These are phyloP conservation scores for Peromyscus polionotus DNA, from an alignment of 2,113 vertebrate species.

Conservation along the genomic window DNA sequence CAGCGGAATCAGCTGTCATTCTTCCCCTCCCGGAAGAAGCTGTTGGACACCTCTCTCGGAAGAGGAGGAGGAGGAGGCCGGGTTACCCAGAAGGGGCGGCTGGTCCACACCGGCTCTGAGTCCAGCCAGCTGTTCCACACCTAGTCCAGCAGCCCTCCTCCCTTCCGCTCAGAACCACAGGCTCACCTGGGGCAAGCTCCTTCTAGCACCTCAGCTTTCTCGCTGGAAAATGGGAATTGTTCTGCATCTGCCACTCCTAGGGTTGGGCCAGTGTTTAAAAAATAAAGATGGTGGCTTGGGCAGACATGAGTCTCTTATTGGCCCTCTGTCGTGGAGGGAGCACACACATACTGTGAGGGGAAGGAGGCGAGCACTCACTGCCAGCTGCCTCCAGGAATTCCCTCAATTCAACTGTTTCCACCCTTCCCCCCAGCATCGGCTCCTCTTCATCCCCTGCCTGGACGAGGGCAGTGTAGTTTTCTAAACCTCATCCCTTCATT, in stretches of 20 bases:
- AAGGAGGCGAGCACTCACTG: not conserved
- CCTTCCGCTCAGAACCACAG: not conserved
- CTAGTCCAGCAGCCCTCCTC: not conserved
- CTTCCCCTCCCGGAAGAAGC: not conserved
- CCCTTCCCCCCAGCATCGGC: not conserved
- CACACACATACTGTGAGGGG: not conserved
- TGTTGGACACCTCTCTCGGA: not conserved
- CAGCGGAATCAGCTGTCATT: not conserved
- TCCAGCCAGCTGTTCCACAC: not conserved
- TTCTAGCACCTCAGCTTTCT: constrained; percentile 23
- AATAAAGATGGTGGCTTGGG: not conserved
- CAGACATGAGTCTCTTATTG: not conserved
- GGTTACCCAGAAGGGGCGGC: not conserved
- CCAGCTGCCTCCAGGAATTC: not conserved
- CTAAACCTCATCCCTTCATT: not conserved
- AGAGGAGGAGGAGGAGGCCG: not conserved
- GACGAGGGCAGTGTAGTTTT: not conserved
- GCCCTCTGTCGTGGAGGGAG: not conserved
- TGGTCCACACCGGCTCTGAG: constrained; percentile 25
- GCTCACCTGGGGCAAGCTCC: not conserved
- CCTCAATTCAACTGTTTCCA: not conserved
- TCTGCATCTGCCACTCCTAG: not conserved
- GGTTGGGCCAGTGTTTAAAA: not conserved
- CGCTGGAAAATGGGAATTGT: not conserved
- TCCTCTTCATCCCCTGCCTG: constrained; percentile 14